Percentiles rank a stretch among this genome's conserved stretches.
Conservation (phyloP, 2,113 vertebrate species). For the Stigmatopora argus region DNA sequence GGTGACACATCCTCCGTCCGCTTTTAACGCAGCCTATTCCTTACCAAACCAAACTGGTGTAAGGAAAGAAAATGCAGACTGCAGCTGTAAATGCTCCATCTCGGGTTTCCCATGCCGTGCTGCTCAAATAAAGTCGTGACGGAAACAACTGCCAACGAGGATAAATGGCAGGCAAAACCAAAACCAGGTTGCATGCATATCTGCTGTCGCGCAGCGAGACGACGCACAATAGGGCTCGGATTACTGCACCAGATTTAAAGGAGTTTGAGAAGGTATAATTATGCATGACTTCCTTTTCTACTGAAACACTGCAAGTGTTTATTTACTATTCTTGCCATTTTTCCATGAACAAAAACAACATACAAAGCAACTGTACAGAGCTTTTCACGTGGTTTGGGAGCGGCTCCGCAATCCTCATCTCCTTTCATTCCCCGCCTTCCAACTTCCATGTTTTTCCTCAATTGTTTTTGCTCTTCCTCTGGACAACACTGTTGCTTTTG, state of each 20-base stretch:
- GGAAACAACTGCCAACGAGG: slow-evolving; percentile 59
- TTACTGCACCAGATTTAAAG: slow-evolving; percentile 59
- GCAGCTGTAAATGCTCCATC: slow-evolving; percentile 44
- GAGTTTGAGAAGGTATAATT: slow-evolving; percentile 41
- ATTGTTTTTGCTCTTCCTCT: slow-evolving; percentile 21
- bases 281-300: slow-evolving; percentile 31
- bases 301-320: slow-evolving; percentile 30
- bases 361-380: slow-evolving; percentile 61
- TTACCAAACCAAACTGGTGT: slow-evolving; percentile 44
- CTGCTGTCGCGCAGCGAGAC: slow-evolving; percentile 49
- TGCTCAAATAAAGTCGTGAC: slow-evolving; percentile 49
- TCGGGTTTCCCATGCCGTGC: slow-evolving; percentile 36
- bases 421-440: slow-evolving; percentile 27
- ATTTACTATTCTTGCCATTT: slow-evolving; percentile 53
- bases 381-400: slow-evolving; percentile 33
- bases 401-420: slow-evolving; percentile 34
- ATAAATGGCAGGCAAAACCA: slow-evolving; percentile 53
- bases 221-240: slow-evolving; percentile 63
- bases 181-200: slow-evolving; percentile 57
- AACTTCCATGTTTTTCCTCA: neutral
- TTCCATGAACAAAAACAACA: slow-evolving; percentile 54
- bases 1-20: neutral
- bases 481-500: slow-evolving; percentile 43
- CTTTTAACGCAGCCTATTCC: neutral
- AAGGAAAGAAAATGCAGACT: slow-evolving; percentile 37